A percentile compares a stretch with the other conserved stretches of the same genome.
phyloP scores from a whole-genome alignment of 2,113 vertebrate genomes.

The Mesitornis unicolor region DNA sequence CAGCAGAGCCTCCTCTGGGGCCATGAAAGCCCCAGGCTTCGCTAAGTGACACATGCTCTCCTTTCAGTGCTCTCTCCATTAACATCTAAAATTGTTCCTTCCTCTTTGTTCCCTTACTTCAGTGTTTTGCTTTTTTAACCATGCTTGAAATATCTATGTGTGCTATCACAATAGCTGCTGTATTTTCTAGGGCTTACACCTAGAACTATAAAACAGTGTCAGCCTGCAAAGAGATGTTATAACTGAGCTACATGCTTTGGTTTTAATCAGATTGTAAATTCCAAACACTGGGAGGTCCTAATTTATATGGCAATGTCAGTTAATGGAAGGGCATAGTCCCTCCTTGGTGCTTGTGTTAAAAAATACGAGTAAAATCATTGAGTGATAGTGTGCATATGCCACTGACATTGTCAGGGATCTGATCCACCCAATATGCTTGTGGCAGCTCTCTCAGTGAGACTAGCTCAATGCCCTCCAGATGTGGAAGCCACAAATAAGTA shows the following conservation, averaged over 20 bases:
- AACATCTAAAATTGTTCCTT: background rate
- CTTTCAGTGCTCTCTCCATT: background rate
- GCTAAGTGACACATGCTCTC: background rate
- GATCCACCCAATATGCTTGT: background rate
- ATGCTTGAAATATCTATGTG: background rate
- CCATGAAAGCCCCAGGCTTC: background rate
- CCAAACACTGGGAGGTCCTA: background rate
- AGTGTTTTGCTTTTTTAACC: background rate
- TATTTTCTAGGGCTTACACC: background rate
- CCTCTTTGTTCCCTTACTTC: background rate
- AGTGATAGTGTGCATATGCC: background rate
- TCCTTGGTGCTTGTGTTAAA: background rate
- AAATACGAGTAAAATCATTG: background rate
- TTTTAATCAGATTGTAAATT: background rate
- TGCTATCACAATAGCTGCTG: background rate
- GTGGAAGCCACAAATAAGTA: slow-evolving; percentile 10
- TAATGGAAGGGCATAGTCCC: background rate
- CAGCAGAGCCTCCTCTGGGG: background rate
- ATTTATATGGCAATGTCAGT: background rate
- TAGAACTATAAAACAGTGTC: background rate
- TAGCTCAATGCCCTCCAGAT: slow-evolving; percentile 19
- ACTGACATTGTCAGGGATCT: background rate
- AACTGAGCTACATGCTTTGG: background rate
- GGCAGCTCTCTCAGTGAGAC: background rate
- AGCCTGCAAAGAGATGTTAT: background rate